Conservation (phyloP, 2,888 invertebrate species). For the Pyrrhia umbra region DNA sequence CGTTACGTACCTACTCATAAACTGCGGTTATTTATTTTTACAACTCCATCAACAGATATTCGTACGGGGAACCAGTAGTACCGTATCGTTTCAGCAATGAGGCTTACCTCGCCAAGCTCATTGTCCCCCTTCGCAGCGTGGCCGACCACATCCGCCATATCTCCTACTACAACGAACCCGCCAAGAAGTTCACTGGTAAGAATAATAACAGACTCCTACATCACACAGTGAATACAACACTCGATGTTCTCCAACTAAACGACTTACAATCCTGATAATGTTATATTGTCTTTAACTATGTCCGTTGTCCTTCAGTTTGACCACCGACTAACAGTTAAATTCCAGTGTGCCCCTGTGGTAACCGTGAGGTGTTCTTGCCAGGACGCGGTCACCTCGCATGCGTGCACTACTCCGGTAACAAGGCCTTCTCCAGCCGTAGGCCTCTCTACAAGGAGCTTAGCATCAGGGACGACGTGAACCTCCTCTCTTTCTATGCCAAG, state of each 20-base stretch:
- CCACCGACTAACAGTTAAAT: conserved; percentile 81
- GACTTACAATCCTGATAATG: conserved; percentile 59
- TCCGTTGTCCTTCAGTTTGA: conserved; percentile 63
- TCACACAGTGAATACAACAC: conserved; percentile 54
- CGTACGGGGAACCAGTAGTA: conserved; percentile 86
- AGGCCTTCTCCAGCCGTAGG: conserved; percentile 93
- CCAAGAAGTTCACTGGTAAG: conserved; percentile 92
- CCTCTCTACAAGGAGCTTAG: conserved; percentile 93
- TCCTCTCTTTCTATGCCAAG: conserved; percentile 96
- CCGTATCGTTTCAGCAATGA: conserved; percentile 92
- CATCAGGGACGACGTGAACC: conserved; percentile 95
- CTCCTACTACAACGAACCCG: conserved; percentile 93
- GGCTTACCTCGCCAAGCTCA: conserved; percentile 93
- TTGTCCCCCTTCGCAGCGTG: conserved; percentile 92
- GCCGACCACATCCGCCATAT: conserved; percentile 91
- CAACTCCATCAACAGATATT: conserved; percentile 83
- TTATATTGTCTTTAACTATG: conserved; percentile 49
- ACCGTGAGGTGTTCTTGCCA: conserved; percentile 88
- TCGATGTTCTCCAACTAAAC: conserved; percentile 63
- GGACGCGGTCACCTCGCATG: conserved; percentile 96
- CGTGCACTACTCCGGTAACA: conserved; percentile 95
- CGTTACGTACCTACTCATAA: conserved; percentile 35
- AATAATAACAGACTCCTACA: conserved; percentile 56
- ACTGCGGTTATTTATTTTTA: conserved; percentile 38
- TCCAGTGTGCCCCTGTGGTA: conserved; percentile 83